Base-by-base conservation (phyloP, 2,888 invertebrate species). In the Pyrgus malvae region DNA sequence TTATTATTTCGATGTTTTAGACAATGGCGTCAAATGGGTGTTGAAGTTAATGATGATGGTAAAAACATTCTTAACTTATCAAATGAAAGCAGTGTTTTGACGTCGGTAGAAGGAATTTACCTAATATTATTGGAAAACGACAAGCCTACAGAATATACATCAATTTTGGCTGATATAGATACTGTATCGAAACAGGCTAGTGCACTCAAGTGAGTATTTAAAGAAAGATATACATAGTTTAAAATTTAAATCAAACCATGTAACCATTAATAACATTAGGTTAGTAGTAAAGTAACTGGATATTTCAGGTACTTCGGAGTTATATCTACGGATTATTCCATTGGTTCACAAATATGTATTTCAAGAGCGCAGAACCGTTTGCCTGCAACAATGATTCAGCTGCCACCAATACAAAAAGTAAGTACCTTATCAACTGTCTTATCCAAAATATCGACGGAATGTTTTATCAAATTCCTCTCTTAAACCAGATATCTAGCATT, bases 71-170 rank as follows among this genome's bases (percentile, higher is more conserved):
- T 49, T 2, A 45, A 45, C 16, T 50, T 74, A 4, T 14, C 75
- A 1, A 63, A 59, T 3, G 57, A 66, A 1, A 60, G 63, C 40
- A 45, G 31, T n/a, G 33, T 50, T 16, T 27, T 69, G 37, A 72
- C 68, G 0, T 45, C 63, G 2, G 12, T 76, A 2, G 70, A 72
- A 57, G 69, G 75, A 3, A 64, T 78, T 29, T 72, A 67, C 55
- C 40, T 66, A 0, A 46, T 64, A 3, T 53, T 60, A 12, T 61
- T 60, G 9, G 53, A 56, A 8, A 23, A 19, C 17, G 40, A 57
- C n/a, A 44, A 42, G 51, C 9, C 58, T 49, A 0, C 25, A 50
- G 56, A 62, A 16, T 23, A 38, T 2, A 23, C 42, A 8, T 33
- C 59, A 21, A n/a, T 64, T 2, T 27, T 68, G 23, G 45, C 50